A percentile compares a stretch with the other conserved stretches of the same genome.
Conservation (phyloP, 2,797 vertebrate species). For the Pseudochirops corinnae region DNA sequence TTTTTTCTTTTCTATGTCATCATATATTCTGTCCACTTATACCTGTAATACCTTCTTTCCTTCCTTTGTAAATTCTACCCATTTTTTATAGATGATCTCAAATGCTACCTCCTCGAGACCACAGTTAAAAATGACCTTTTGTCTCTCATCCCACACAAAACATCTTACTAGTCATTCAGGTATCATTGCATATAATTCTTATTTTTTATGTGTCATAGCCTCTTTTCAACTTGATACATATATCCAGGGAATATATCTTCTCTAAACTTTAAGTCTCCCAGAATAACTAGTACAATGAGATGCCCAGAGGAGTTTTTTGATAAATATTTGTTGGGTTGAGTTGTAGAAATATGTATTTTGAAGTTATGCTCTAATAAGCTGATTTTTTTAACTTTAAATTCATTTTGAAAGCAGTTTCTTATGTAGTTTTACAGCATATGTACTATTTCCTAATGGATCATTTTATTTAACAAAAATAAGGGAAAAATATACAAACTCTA, state of each 20-base stretch:
- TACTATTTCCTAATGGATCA: not conserved
- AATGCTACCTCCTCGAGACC: not conserved
- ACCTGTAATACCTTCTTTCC: not conserved
- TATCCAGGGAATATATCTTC: not conserved
- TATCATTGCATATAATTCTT: not conserved
- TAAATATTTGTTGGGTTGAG: not conserved
- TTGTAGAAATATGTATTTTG: not conserved
- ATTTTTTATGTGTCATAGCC: not conserved
- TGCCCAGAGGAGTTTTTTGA: not conserved
- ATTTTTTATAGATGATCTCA: not conserved
- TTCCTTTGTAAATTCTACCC: not conserved
- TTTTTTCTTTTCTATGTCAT: not conserved
- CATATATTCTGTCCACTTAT: not conserved
- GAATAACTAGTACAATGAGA: not conserved
- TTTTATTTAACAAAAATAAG: not conserved
- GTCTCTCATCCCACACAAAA: not conserved
- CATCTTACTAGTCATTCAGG: not conserved
- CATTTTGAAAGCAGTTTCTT: not conserved
- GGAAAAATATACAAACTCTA: not conserved
- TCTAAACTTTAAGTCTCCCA: not conserved
- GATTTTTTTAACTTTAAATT: not conserved
- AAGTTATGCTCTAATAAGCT: not conserved
- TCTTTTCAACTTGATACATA: not conserved
- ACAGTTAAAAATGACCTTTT: not conserved
- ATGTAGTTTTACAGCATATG: not conserved